These are phyloP conservation scores for Hoplodrina ambigua DNA, from an alignment of 2,888 invertebrate species.

Conservation along the genomic window DNA sequence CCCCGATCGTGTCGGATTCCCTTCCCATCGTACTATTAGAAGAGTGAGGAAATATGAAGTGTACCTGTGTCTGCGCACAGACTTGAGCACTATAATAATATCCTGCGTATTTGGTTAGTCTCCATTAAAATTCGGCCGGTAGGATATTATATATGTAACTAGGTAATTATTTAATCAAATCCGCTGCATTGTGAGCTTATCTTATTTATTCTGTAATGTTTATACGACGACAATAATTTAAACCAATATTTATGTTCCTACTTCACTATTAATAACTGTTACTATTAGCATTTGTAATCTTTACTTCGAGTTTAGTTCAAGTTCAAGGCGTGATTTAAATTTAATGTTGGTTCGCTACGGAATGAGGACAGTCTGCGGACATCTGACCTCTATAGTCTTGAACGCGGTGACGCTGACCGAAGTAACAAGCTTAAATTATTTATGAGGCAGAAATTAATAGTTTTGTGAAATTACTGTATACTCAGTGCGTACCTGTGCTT, in stretches of 20 bases:
- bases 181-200: constrained; percentile 10
- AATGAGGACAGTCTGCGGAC: constrained; percentile 57
- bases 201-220: constrained; percentile 14
- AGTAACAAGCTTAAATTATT: constrained; percentile 19
- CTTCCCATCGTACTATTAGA: no score
- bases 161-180: constrained; percentile 1
- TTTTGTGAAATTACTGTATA: constrained; percentile 25
- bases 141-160: neutral
- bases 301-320: constrained; percentile 50
- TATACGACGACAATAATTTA: constrained; percentile 13
- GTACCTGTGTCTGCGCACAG: no score
- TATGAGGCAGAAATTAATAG: constrained; percentile 30
- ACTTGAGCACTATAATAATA: no score
- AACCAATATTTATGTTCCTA: constrained; percentile 8
- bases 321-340: constrained; percentile 61
- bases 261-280: constrained; percentile 25
- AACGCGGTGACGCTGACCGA: constrained; percentile 27
- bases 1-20: no score
- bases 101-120: no score
- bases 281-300: constrained; percentile 30
- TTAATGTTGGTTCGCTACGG: constrained; percentile 41
- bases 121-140: no score
- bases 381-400: constrained; percentile 52
- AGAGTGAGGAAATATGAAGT: no score
- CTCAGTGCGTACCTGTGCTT: constrained; percentile 1